Evolutionary conservation across 2,797 vertebrate species (phyloP).

Genomic region (Manis crassicaudata): DNA sequence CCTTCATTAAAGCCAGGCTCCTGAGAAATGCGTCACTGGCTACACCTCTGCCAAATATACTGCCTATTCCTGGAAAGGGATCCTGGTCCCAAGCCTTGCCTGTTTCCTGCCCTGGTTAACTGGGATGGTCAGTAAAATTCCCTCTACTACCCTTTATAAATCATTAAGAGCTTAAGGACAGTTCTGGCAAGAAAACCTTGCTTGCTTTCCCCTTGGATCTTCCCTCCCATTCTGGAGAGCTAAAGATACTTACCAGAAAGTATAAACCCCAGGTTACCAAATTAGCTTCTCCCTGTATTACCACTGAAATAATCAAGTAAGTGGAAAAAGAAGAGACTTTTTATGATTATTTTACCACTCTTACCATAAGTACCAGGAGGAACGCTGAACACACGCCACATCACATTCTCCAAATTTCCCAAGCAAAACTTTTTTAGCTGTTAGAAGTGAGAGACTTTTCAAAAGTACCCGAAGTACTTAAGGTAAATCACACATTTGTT

Average conservation of each 20-base stretch:
- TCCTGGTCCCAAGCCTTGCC: not conserved
- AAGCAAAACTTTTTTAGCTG: not conserved
- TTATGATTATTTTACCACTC: not conserved
- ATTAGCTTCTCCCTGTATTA: not conserved
- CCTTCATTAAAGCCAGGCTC: not conserved
- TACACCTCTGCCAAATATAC: not conserved
- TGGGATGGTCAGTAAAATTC: not conserved
- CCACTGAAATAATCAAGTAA: not conserved
- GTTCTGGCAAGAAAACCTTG: not conserved
- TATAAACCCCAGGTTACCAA: not conserved
- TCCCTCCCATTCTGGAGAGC: not conserved
- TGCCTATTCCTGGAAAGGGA: not conserved
- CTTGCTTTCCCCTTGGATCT: not conserved
- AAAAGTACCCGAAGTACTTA: constrained; percentile 1
- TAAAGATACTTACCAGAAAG: not conserved
- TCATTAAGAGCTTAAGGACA: not conserved
- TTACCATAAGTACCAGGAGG: not conserved
- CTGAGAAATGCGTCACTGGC: not conserved
- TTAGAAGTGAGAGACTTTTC: constrained; percentile 19
- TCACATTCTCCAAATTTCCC: not conserved
- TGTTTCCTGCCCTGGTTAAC: not conserved
- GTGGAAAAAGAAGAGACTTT: not conserved
- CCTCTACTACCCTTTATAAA: not conserved
- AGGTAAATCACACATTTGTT: not conserved
- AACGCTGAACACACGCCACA: not conserved